These are phyloP conservation scores for Spisula solida DNA, from an alignment of 2,888 invertebrate genomes.

Conservation along the genomic window DNA sequence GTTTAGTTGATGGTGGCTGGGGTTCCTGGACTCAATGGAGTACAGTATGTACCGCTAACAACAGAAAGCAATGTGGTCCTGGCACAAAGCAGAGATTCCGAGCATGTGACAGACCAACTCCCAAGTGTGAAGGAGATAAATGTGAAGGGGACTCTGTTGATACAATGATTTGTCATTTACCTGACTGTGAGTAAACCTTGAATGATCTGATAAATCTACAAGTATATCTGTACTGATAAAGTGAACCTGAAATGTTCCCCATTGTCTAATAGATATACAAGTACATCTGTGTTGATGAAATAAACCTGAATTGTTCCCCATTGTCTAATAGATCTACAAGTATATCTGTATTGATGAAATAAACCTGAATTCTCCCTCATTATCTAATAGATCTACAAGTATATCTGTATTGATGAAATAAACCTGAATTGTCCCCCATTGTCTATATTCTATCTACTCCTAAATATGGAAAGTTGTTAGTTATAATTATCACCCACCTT, in stretches of 20 bases:
- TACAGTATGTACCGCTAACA: conserved; percentile 31
- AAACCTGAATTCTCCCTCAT: not conserved
- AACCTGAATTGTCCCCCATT: not conserved
- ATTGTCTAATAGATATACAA: no score
- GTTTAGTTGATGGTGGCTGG: conserved; percentile 57
- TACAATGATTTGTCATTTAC: conserved; percentile 34
- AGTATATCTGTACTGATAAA: not conserved
- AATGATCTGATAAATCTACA: no score
- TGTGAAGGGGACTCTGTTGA: conserved; percentile 47
- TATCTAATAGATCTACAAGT: no score
- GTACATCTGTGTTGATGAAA: not conserved
- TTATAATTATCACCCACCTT: no score
- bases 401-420: not conserved
- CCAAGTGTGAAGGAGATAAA: conserved; percentile 44
- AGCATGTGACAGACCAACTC: conserved; percentile 46
- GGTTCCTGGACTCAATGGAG: conserved; percentile 46
- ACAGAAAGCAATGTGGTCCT: not conserved
- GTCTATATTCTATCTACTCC: no score
- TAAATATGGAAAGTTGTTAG: no score
- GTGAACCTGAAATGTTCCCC: not conserved
- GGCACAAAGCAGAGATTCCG: conserved; percentile 22
- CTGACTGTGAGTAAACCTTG: not conserved
- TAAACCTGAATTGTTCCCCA: not conserved
- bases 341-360: not conserved
- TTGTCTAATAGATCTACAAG: no score